Conservation (phyloP, 1,140 invertebrate species). For the Stenopsyche tienmushanensis region DNA sequence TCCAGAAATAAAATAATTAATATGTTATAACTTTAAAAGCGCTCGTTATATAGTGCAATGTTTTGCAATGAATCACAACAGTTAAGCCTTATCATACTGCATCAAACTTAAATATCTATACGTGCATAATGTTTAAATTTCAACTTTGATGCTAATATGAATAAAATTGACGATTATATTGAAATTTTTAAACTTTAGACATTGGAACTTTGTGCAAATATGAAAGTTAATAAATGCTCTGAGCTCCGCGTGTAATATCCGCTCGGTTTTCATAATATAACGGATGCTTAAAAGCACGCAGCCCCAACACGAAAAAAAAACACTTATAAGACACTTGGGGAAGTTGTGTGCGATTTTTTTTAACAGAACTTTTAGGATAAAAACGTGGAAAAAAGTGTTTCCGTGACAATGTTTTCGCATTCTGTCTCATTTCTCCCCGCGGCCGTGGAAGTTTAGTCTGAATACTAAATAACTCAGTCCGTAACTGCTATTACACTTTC, state of each 20-base stretch:
- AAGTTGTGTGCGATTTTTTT: background rate
- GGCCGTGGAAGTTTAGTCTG: constrained; percentile 1
- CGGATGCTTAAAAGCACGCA: background rate
- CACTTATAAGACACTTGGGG: background rate
- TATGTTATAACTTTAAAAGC: too few species aligned
- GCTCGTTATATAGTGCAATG: too few species aligned
- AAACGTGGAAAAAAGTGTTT: constrained; percentile 5
- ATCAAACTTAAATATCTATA: too few species aligned
- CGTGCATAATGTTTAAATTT: too few species aligned
- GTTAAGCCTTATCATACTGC: too few species aligned
- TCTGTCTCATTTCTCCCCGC: constrained; percentile 12
- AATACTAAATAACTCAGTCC: constrained; percentile 17
- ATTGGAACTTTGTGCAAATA: too few species aligned
- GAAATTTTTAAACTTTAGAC: too few species aligned
- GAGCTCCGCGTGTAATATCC: background rate
- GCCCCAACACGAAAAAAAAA: background rate
- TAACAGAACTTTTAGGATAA: constrained; percentile 3
- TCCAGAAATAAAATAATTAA: too few species aligned
- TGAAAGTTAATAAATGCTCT: too few species aligned
- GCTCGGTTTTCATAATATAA: background rate
- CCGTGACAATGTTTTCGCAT: constrained; percentile 25
- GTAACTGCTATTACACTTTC: background rate
- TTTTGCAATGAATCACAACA: too few species aligned
- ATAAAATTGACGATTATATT: too few species aligned
- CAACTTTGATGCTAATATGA: too few species aligned